These are phyloP conservation scores for Xiphydria camelus DNA, from an alignment of 2,888 invertebrate genomes.

Conservation along the genomic window DNA sequence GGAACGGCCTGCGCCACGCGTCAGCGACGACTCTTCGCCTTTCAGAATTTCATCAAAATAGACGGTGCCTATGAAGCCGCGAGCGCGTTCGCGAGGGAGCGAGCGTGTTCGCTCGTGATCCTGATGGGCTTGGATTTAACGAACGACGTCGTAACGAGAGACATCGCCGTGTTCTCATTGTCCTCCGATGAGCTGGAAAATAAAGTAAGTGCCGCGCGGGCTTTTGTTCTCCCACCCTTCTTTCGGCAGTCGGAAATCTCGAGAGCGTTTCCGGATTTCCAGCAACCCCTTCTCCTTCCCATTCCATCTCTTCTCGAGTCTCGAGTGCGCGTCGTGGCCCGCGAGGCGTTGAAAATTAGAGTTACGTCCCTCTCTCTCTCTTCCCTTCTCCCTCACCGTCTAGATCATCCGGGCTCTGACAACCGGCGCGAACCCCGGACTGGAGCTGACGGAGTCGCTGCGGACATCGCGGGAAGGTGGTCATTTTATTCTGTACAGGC, in stretches of 20 bases:
- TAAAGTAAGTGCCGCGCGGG: constrained; percentile 38
- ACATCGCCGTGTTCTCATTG: constrained; percentile 63
- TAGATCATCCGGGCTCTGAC: constrained; percentile 40
- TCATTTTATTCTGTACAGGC: constrained; percentile 52
- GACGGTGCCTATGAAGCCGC: constrained; percentile 60
- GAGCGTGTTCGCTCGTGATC: constrained; percentile 59
- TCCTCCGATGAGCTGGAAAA: constrained; percentile 34
- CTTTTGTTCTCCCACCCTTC: constrained; percentile 14
- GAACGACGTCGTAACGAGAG: constrained; percentile 61
- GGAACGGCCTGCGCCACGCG: too few relatives aligned
- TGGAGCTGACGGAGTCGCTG: constrained; percentile 32
- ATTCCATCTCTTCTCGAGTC: constrained; percentile 6
- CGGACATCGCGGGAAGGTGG: not conserved
- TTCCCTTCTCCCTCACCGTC: constrained; percentile 5
- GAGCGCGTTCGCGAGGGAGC: constrained; percentile 57
- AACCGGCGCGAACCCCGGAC: constrained; percentile 30
- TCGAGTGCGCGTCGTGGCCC: constrained; percentile 20
- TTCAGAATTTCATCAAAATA: constrained; percentile 62
- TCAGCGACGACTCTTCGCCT: constrained; percentile 16
- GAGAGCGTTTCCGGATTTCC: not conserved
- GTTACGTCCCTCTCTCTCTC: constrained; percentile 17
- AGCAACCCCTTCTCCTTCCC: constrained; percentile 2
- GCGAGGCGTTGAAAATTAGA: constrained; percentile 5
- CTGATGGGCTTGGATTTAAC: constrained; percentile 68
- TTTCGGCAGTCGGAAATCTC: constrained; percentile 4